Percentiles rank a stretch among this genome's conserved stretches.
These are phyloP conservation scores for Macropis europaea DNA, from an alignment of 2,888 invertebrate species.

Conservation along the genomic window DNA sequence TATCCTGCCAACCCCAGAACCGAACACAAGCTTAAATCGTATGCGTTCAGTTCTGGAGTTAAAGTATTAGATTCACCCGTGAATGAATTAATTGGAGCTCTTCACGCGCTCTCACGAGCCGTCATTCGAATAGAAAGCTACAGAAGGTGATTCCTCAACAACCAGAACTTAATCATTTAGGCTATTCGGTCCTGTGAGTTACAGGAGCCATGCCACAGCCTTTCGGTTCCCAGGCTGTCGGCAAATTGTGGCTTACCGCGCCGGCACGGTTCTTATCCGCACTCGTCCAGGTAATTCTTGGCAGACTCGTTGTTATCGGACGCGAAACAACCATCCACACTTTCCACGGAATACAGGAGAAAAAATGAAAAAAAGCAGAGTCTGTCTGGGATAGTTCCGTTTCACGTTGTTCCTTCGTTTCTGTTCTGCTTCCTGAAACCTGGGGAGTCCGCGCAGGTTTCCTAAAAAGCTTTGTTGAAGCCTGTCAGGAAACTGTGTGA, in stretches of 20 bases:
- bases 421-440: background rate
- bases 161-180: constrained; percentile 51
- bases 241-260: constrained; percentile 62
- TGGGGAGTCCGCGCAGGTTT: too few species aligned
- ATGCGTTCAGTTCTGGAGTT: too few species aligned
- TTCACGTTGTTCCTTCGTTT: background rate
- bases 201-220: constrained; percentile 35
- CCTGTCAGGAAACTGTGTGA: too few species aligned
- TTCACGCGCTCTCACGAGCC: too few species aligned
- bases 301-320: constrained; percentile 50
- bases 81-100: too few species aligned
- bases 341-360: constrained; percentile 9
- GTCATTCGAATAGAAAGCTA: background rate
- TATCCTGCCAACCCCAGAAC: too few species aligned
- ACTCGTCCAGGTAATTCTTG: constrained; percentile 58
- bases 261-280: constrained; percentile 60
- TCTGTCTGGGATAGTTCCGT: constrained; percentile 3
- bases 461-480: too few species aligned
- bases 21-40: too few species aligned
- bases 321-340: constrained; percentile 34
- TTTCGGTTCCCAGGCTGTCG: constrained; percentile 55
- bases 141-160: constrained; percentile 7
- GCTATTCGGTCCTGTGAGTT: constrained; percentile 33
- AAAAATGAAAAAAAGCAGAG: constrained; percentile 20
- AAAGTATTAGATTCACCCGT: too few species aligned